Evolutionary conservation across 2,797 vertebrate genomes (phyloP).

Genomic region (Meriones psammophilus): DNA sequence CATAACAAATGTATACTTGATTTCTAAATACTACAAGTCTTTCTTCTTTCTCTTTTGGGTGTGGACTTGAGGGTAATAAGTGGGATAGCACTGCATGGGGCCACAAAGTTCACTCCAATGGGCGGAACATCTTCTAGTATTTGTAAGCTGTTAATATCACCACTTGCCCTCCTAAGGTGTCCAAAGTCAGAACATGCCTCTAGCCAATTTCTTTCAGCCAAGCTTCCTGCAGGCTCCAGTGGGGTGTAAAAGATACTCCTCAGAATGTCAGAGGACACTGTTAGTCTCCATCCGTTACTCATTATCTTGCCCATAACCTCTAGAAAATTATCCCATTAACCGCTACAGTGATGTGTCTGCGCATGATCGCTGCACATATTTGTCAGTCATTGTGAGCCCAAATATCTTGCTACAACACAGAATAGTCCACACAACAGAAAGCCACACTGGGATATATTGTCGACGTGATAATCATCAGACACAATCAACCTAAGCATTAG

Average conservation of each 20-base stretch:
- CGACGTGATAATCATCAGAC: background rate
- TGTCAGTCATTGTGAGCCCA: background rate
- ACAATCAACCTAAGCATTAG: background rate
- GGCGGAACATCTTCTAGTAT: background rate
- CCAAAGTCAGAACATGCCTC: conserved; percentile 61
- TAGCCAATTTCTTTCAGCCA: conserved; percentile 54
- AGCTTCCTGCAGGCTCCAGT: conserved; percentile 12
- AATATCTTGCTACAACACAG: background rate
- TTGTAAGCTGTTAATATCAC: background rate
- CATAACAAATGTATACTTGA: background rate
- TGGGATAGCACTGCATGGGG: background rate
- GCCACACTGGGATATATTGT: no score
- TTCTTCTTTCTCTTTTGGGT: background rate
- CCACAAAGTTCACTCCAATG: background rate
- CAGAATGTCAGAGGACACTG: background rate
- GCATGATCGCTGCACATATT: background rate
- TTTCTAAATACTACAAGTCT: conserved; percentile 25
- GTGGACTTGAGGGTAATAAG: background rate
- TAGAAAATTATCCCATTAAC: background rate
- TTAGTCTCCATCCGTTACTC: background rate
- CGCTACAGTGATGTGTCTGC: background rate
- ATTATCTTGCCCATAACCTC: background rate
- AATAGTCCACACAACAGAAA: background rate
- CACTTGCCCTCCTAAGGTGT: background rate
- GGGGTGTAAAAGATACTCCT: background rate